Percentiles rank a stretch among this genome's conserved stretches.
Conservation (phyloP, 2,113 vertebrate species). For the Hemichromis elongatus region DNA sequence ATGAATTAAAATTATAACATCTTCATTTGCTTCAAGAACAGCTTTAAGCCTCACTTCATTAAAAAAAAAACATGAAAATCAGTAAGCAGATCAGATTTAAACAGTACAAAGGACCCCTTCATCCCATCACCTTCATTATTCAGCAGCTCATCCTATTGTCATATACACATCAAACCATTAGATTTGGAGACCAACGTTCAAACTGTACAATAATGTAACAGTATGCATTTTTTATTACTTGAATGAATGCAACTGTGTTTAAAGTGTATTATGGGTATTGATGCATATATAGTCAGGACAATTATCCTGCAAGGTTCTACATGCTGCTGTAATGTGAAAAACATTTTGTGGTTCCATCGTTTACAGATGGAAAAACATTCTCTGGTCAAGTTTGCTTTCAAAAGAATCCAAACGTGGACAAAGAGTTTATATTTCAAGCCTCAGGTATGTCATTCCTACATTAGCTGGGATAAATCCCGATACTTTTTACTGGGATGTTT, state of each 20-base stretch:
- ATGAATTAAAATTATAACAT: not conserved
- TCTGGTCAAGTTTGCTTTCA: not conserved
- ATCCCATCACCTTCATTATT: slow-evolving; percentile 42
- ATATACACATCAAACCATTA: not conserved
- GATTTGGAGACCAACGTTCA: not conserved
- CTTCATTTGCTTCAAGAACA: slow-evolving; percentile 29
- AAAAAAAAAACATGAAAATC: not conserved
- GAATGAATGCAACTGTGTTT: not conserved
- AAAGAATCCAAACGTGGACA: not conserved
- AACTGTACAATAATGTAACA: not conserved
- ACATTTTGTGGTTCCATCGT: not conserved
- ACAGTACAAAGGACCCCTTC: slow-evolving; percentile 11
- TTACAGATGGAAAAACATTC: not conserved
- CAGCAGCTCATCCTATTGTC: not conserved
- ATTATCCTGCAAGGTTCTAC: not conserved
- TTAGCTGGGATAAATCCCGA: not conserved
- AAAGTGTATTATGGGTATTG: not conserved
- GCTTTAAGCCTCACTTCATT: not conserved
- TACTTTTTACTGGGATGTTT: not conserved
- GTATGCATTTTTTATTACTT: not conserved
- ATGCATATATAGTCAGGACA: not conserved
- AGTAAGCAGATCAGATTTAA: not conserved
- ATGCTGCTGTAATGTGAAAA: not conserved
- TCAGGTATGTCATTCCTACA: not conserved
- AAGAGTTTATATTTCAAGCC: not conserved